phyloP scores from a whole-genome alignment of 2,888 invertebrate species.

The Lochmaea capreae region DNA sequence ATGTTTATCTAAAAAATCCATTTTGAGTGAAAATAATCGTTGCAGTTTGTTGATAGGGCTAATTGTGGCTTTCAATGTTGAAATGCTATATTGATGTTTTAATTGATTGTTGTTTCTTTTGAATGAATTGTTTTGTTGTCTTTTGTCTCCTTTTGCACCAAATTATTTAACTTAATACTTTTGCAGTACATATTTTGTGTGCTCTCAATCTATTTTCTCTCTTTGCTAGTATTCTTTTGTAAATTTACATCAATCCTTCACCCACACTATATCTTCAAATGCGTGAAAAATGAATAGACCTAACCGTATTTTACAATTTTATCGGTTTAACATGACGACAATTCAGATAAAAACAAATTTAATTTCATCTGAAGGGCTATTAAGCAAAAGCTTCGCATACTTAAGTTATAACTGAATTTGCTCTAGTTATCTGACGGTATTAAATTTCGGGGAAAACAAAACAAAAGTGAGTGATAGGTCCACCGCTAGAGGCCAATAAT shows the following conservation, averaged over 20 bases:
- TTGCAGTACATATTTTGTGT: slow-evolving; percentile 54
- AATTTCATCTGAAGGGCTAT: not conserved
- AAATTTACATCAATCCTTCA: not conserved
- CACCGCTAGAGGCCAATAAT: no score
- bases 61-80: slow-evolving; percentile 58
- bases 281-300: not conserved
- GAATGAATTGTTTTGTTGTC: slow-evolving; percentile 54
- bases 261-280: not conserved
- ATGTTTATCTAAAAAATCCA: not conserved
- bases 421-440: no score
- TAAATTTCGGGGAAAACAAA: no score
- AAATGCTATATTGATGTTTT: slow-evolving; percentile 56
- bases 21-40: slow-evolving; percentile 34
- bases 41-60: slow-evolving; percentile 36
- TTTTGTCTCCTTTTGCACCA: slow-evolving; percentile 55
- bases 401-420: not conserved
- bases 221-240: slow-evolving; percentile 21
- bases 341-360: not conserved
- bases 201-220: slow-evolving; percentile 54
- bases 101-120: slow-evolving; percentile 50
- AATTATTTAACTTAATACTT: slow-evolving; percentile 50
- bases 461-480: no score
- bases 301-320: not conserved
- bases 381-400: not conserved
- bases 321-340: not conserved